A percentile compares a stretch with the other conserved stretches of the same genome.
phyloP scores from a whole-genome alignment of 92 coral and sea anemone genomes.

The Muricea muricata region DNA sequence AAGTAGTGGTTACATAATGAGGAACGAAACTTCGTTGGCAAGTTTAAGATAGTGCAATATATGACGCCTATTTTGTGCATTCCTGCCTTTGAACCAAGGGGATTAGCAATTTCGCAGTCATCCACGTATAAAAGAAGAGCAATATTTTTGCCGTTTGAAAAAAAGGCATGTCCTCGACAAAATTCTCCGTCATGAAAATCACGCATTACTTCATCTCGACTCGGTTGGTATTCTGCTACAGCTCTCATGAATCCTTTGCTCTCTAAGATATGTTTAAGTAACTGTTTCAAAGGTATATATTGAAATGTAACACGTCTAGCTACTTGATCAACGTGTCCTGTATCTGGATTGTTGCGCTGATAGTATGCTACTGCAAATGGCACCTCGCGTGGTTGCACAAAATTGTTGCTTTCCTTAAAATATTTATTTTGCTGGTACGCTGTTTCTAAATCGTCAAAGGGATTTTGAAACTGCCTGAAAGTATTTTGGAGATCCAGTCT shows the following conservation, averaged over 20 bases:
- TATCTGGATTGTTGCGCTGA: too few relatives aligned
- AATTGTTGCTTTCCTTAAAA: neutral
- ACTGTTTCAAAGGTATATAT: neutral
- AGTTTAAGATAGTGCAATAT: neutral
- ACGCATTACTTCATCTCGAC: constrained; percentile 1
- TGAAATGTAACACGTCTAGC: neutral
- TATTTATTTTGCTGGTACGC: constrained; percentile 10
- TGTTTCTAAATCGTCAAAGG: neutral
- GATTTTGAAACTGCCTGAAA: neutral
- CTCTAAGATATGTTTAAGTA: neutral
- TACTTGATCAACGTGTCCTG: constrained; percentile 16
- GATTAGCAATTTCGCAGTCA: constrained; percentile 1
- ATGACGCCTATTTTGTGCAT: neutral
- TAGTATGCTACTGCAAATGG: too few relatives aligned
- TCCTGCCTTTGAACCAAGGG: neutral
- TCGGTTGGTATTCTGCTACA: neutral
- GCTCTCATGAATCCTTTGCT: constrained; percentile 1
- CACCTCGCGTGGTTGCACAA: neutral
- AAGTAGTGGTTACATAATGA: neutral
- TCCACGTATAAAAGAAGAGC: neutral
- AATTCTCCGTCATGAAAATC: constrained; percentile 10
- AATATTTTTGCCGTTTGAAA: neutral
- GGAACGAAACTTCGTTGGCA: neutral
- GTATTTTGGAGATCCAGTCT: neutral
- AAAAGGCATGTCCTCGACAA: neutral